A percentile compares a stretch with the other conserved stretches of the same genome.
phyloP scores from a whole-genome alignment of 2,113 vertebrate species.

The Empidonax traillii region DNA sequence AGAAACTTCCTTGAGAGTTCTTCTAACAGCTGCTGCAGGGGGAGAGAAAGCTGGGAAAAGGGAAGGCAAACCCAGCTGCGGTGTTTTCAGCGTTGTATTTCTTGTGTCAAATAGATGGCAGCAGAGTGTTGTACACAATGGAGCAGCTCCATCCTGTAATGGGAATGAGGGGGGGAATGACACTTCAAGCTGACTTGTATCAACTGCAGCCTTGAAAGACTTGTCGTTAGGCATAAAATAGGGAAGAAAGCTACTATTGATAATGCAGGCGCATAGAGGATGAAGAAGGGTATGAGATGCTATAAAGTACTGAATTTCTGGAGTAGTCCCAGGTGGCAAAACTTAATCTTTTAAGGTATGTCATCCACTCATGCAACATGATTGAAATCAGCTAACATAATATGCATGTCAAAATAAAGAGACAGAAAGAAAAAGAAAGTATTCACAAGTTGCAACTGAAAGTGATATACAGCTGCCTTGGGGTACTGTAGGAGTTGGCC shows the following conservation, averaged over 20 bases:
- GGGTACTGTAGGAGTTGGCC: constrained; percentile 65
- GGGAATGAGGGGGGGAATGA: constrained; percentile 40
- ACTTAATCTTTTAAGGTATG: constrained; percentile 79
- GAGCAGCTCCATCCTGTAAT: background rate
- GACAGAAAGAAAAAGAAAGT: constrained; percentile 64
- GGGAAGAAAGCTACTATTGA: constrained; percentile 73
- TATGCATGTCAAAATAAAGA: constrained; percentile 70
- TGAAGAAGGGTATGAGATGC: constrained; percentile 66
- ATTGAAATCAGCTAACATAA: constrained; percentile 74
- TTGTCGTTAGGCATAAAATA: constrained; percentile 65
- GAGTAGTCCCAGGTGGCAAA: constrained; percentile 74
- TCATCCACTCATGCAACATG: constrained; percentile 67
- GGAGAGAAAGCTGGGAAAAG: background rate
- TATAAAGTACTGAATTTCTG: constrained; percentile 69
- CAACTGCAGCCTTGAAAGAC: constrained; percentile 46
- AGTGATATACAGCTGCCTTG: constrained; percentile 64
- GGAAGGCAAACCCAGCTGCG: background rate
- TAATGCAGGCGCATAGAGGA: constrained; percentile 51
- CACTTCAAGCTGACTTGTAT: constrained; percentile 59
- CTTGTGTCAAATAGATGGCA: constrained; percentile 86
- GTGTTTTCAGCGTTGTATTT: background rate
- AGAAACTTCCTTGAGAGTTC: background rate
- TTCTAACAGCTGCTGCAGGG: background rate
- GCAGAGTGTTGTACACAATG: constrained; percentile 80
- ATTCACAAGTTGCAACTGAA: constrained; percentile 64